Evolutionary conservation across 2,888 invertebrate species (phyloP).

Genomic region (Boloria euphrosyne): DNA sequence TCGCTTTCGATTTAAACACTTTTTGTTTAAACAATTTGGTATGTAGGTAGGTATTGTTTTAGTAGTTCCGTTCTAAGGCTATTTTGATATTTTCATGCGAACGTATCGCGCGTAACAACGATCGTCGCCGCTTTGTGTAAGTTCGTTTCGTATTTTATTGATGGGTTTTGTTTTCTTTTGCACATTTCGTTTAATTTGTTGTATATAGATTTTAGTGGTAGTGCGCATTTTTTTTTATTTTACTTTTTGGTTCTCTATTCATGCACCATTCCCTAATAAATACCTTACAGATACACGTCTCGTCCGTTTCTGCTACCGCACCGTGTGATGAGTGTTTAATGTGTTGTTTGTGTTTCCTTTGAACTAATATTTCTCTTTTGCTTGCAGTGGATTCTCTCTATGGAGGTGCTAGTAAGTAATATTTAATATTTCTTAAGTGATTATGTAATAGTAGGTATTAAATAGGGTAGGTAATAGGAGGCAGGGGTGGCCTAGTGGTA

Average conservation of each 20-base stretch:
- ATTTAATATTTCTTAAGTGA: no score
- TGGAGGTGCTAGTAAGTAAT: slow-evolving; percentile 87
- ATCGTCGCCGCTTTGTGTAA: slow-evolving; percentile 77
- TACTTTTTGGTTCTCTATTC: slow-evolving; percentile 52
- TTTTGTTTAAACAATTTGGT: slow-evolving; percentile 59
- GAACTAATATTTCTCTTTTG: slow-evolving; percentile 57
- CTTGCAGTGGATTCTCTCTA: slow-evolving; percentile 87
- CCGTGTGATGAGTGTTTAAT: slow-evolving; percentile 53
- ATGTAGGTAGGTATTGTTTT: slow-evolving; percentile 59
- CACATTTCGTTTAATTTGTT: slow-evolving; percentile 63
- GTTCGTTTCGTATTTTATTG: slow-evolving; percentile 59
- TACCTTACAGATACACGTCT: slow-evolving; percentile 41
- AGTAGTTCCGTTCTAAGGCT: slow-evolving; percentile 71
- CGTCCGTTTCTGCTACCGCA: slow-evolving; percentile 51
- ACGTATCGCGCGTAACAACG: slow-evolving; percentile 67
- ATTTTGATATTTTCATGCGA: slow-evolving; percentile 75
- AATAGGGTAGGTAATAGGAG: no score
- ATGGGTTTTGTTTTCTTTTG: slow-evolving; percentile 61
- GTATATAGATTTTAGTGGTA: slow-evolving; percentile 61
- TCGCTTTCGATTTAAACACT: slow-evolving; percentile 51
- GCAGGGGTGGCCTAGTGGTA: no score
- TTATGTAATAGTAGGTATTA: no score
- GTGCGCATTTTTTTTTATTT: slow-evolving; percentile 63
- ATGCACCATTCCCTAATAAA: slow-evolving; percentile 73
- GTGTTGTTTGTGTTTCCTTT: slow-evolving; percentile 37